Conservation (phyloP, 2,113 vertebrate genomes). For the Oryzias javanicus region DNA sequence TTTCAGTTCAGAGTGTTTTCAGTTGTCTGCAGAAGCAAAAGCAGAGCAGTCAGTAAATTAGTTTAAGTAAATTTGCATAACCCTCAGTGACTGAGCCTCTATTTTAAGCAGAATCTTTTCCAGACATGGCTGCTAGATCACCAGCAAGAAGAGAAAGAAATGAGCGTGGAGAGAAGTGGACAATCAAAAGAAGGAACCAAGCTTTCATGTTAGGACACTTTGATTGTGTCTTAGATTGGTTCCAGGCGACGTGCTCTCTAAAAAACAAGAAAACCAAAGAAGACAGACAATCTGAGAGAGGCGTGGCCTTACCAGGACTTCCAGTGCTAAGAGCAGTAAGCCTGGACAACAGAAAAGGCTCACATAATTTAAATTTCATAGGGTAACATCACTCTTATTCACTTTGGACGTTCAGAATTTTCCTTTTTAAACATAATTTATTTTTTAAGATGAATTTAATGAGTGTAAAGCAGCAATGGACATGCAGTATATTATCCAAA, state of each 20-base stretch:
- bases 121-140: slow-evolving; percentile 45
- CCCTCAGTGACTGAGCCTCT: slow-evolving; percentile 56
- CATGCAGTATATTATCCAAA: too few relatives aligned
- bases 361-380: slow-evolving; percentile 35
- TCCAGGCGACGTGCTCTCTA: slow-evolving; percentile 75
- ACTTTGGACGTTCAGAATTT: neutral
- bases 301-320: slow-evolving; percentile 52
- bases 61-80: slow-evolving; percentile 60
- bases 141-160: slow-evolving; percentile 47
- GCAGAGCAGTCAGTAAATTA: slow-evolving; percentile 53
- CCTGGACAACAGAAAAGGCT: slow-evolving; percentile 49
- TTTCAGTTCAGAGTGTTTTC: slow-evolving; percentile 49
- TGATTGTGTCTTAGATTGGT: slow-evolving; percentile 79
- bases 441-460: too few relatives aligned
- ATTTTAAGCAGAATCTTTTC: slow-evolving; percentile 61
- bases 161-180: slow-evolving; percentile 58
- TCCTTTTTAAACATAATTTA: neutral
- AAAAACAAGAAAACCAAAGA: slow-evolving; percentile 44
- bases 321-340: slow-evolving; percentile 49
- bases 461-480: too few relatives aligned
- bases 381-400: slow-evolving; percentile 40
- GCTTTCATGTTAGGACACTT: slow-evolving; percentile 78
- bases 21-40: slow-evolving; percentile 45
- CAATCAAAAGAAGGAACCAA: slow-evolving; percentile 74
- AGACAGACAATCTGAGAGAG: slow-evolving; percentile 43